These are phyloP conservation scores for Invenusta paracnida DNA, from an alignment of 2,888 invertebrate genomes.

Conservation along the genomic window DNA sequence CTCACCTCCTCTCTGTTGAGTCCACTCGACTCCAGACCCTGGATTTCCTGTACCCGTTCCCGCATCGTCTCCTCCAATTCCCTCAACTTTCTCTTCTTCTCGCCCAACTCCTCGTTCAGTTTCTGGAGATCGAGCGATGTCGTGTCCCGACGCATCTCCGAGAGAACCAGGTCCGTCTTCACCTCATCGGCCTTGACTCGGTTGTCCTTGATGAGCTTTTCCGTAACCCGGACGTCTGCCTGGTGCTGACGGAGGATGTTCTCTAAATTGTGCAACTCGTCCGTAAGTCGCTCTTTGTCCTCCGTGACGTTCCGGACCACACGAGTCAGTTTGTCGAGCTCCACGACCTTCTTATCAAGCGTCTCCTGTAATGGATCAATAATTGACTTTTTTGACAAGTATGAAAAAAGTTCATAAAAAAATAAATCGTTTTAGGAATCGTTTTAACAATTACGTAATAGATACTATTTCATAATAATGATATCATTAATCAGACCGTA, in stretches of 20 bases:
- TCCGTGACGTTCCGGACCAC: slow-evolving; percentile 31
- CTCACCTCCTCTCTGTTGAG: slow-evolving; percentile 51
- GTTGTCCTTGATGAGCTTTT: slow-evolving; percentile 48
- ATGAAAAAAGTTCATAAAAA: neutral
- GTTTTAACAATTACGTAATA: too few relatives aligned
- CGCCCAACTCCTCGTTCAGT: slow-evolving; percentile 50
- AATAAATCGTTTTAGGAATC: neutral
- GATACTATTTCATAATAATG: too few relatives aligned
- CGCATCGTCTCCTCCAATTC: slow-evolving; percentile 49
- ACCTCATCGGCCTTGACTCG: slow-evolving; percentile 53
- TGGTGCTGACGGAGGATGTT: slow-evolving; percentile 42
- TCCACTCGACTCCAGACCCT: slow-evolving; percentile 49
- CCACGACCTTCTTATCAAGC: slow-evolving; percentile 39
- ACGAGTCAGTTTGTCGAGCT: slow-evolving; percentile 35
- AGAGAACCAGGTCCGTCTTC: slow-evolving; percentile 55
- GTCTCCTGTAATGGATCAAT: slow-evolving; percentile 42
- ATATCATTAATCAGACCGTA: too few relatives aligned
- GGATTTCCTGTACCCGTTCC: slow-evolving; percentile 49
- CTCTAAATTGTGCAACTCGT: slow-evolving; percentile 34
- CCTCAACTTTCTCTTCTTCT: slow-evolving; percentile 49
- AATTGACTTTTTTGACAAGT: too few relatives aligned
- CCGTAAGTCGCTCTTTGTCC: slow-evolving; percentile 23
- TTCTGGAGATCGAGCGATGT: slow-evolving; percentile 53
- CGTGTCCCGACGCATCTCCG: slow-evolving; percentile 56
- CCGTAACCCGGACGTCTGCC: slow-evolving; percentile 46